These are phyloP conservation scores for Papilio xuthus DNA, from an alignment of 1,140 invertebrate species.

Conservation along the genomic window DNA sequence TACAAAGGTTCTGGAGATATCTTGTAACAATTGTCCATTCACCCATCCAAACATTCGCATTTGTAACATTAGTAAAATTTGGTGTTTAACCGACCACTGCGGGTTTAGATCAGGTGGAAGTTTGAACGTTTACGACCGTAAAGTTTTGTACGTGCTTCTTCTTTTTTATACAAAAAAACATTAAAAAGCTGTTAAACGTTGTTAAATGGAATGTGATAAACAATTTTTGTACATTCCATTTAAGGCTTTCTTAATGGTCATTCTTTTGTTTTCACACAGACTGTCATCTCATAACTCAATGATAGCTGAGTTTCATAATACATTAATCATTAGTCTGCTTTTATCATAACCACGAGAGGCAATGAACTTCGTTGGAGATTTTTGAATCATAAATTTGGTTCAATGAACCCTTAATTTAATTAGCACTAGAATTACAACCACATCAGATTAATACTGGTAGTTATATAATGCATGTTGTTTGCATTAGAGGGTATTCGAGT, in stretches of 20 bases:
- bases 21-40: no score
- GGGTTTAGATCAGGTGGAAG: not conserved
- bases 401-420: not conserved
- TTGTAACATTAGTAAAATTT: conserved; percentile 30
- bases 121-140: not conserved
- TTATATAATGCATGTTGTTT: not conserved
- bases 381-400: conserved; percentile 2
- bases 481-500: not conserved
- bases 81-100: not conserved
- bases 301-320: not conserved
- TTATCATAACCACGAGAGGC: not conserved
- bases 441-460: not conserved
- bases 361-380: not conserved
- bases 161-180: not conserved
- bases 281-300: conserved; percentile 12
- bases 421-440: not conserved
- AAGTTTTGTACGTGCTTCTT: not conserved
- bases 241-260: conserved; percentile 20
- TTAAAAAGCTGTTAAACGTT: conserved; percentile 14
- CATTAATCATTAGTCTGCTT: conserved; percentile 11
- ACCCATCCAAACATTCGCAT: no score
- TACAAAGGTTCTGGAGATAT: no score
- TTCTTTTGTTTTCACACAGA: conserved; percentile 23
- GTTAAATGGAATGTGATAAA: conserved; percentile 23
- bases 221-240: conserved; percentile 16